phyloP scores from a whole-genome alignment of 2,113 vertebrate species.

The Nothobranchius kuhntae region DNA sequence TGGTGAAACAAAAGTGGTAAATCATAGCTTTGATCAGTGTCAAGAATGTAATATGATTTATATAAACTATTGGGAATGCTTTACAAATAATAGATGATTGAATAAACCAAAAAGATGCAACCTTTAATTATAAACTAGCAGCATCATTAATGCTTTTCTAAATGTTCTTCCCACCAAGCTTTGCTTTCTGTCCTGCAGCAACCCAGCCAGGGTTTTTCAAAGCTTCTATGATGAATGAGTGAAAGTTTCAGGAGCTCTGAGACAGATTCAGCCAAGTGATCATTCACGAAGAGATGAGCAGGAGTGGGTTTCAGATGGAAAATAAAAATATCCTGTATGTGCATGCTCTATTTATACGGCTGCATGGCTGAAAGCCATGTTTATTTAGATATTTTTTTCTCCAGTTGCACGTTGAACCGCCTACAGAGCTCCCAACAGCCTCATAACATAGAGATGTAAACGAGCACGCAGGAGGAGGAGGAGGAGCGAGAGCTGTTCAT shows the following conservation, averaged over 20 bases:
- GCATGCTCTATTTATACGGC: constrained; percentile 10
- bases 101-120: too few species aligned
- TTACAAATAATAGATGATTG: too few species aligned
- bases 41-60: too few species aligned
- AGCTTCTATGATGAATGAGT: constrained; percentile 37
- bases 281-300: constrained; percentile 16
- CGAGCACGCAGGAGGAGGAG: background rate
- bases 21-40: too few species aligned
- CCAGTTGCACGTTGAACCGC: constrained; percentile 30
- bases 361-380: constrained; percentile 10
- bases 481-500: constrained; percentile 47
- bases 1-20: too few species aligned
- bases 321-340: constrained; percentile 10
- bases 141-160: constrained; percentile 24
- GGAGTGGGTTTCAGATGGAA: constrained; percentile 1
- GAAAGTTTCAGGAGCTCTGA: constrained; percentile 16
- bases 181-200: constrained; percentile 24
- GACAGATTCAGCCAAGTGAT: constrained; percentile 31
- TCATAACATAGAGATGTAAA: constrained; percentile 38
- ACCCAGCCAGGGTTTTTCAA: constrained; percentile 9
- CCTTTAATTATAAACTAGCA: background rate
- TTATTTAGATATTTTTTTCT: constrained; percentile 16
- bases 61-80: too few species aligned
- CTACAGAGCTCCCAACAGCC: constrained; percentile 36
- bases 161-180: constrained; percentile 22